These are phyloP conservation scores for Brachypalpus laphriformis DNA, from an alignment of 2,888 invertebrate species.

Conservation along the genomic window DNA sequence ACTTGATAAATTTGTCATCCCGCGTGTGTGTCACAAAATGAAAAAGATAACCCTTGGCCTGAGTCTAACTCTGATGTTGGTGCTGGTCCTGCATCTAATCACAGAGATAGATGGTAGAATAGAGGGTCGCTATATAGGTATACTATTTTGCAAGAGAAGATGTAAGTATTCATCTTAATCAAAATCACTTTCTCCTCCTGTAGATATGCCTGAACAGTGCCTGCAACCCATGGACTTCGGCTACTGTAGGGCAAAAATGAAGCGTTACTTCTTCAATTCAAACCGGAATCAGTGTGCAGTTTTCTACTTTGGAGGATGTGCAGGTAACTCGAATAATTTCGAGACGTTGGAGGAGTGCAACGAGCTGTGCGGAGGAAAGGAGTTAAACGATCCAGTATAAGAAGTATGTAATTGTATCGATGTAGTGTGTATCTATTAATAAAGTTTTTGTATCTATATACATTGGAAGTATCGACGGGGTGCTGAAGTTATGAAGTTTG, in stretches of 20 bases:
- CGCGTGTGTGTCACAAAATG: conserved; percentile 46
- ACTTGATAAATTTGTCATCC: conserved; percentile 56
- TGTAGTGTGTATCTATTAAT: conserved; percentile 36
- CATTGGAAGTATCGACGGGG: conserved; percentile 11
- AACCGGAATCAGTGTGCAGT: conserved; percentile 84
- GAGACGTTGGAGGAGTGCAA: conserved; percentile 86
- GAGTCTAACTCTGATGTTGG: conserved; percentile 28
- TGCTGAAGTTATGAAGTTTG: conserved; percentile 13
- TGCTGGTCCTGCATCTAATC: conserved; percentile 32
- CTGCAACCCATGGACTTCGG: conserved; percentile 87
- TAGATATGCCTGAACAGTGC: conserved; percentile 85
- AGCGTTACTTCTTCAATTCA: conserved; percentile 89
- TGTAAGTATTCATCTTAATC: background rate
- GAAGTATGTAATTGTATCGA: conserved; percentile 2
- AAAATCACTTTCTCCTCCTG: conserved; percentile 19
- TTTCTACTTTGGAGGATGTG: conserved; percentile 89
- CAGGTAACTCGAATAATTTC: conserved; percentile 91
- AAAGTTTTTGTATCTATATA: conserved; percentile 40
- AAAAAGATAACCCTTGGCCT: conserved; percentile 44
- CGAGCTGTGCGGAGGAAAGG: conserved; percentile 70
- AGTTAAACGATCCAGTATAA: background rate
- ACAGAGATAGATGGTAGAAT: conserved; percentile 26
- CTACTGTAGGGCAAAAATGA: conserved; percentile 89
- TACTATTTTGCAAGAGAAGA: background rate
- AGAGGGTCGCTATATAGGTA: conserved; percentile 56